These are phyloP conservation scores for Phalacrocorax carbo DNA, from an alignment of 2,113 vertebrate species.

Conservation along the genomic window DNA sequence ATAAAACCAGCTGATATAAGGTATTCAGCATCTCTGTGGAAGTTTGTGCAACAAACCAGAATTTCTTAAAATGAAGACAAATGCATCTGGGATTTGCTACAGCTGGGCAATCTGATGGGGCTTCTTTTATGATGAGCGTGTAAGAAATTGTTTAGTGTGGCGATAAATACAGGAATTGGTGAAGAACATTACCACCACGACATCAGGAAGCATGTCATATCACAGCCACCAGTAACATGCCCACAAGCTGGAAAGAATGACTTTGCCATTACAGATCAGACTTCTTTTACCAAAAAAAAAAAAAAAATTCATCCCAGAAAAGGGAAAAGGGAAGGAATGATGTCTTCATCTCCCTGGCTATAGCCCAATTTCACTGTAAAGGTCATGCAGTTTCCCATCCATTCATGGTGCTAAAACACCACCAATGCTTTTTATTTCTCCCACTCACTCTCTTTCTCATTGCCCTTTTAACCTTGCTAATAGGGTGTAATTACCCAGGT, in stretches of 20 bases:
- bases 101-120: background rate
- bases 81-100: background rate
- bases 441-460: background rate
- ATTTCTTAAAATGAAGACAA: background rate
- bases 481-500: background rate
- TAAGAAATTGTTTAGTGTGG: background rate
- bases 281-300: background rate
- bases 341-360: background rate
- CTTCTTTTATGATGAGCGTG: background rate
- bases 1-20: background rate
- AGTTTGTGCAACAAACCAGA: background rate
- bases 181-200: background rate
- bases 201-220: background rate
- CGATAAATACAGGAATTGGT: background rate
- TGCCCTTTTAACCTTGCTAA: background rate
- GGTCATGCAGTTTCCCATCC: background rate
- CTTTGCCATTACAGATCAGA: background rate
- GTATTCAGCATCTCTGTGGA: background rate
- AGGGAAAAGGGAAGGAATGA: background rate
- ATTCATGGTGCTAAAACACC: background rate
- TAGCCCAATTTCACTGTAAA: background rate
- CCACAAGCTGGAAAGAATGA: background rate
- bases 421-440: background rate
- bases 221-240: background rate
- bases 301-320: background rate